Percentiles rank a stretch among this genome's conserved stretches.
These are phyloP conservation scores for Gallinago paraguaiae DNA, from an alignment of 2,113 vertebrate species.

Conservation along the genomic window DNA sequence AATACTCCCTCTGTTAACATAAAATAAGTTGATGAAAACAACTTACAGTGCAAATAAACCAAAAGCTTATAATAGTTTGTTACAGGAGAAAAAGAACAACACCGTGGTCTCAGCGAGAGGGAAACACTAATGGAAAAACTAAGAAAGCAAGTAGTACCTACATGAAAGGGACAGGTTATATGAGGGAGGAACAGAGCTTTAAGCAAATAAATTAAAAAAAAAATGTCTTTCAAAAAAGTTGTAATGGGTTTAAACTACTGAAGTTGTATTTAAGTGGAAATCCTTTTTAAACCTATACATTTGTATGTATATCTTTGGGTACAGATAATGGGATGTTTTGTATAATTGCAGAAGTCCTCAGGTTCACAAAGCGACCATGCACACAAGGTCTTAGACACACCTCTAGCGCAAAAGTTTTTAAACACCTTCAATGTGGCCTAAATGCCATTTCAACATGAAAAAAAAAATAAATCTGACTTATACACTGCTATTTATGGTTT, in stretches of 20 bases:
- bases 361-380: rapidly evolving
- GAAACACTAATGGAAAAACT: background rate
- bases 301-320: background rate
- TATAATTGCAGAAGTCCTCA: background rate
- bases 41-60: background rate
- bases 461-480: background rate
- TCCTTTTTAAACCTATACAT: background rate
- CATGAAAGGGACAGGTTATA: rapidly evolving
- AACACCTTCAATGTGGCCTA: background rate
- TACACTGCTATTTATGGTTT: background rate
- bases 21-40: background rate
- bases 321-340: background rate
- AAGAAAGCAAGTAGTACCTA: background rate
- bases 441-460: background rate
- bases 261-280: background rate
- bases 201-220: background rate
- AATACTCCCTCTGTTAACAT: background rate
- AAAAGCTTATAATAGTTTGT: background rate
- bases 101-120: background rate
- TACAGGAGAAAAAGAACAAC: background rate
- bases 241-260: background rate
- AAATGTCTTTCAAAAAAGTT: background rate
- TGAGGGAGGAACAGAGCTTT: background rate
- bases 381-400: background rate
- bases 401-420: background rate